phyloP scores from a whole-genome alignment of 1,140 invertebrate genomes.

The Pissodes strobi region DNA sequence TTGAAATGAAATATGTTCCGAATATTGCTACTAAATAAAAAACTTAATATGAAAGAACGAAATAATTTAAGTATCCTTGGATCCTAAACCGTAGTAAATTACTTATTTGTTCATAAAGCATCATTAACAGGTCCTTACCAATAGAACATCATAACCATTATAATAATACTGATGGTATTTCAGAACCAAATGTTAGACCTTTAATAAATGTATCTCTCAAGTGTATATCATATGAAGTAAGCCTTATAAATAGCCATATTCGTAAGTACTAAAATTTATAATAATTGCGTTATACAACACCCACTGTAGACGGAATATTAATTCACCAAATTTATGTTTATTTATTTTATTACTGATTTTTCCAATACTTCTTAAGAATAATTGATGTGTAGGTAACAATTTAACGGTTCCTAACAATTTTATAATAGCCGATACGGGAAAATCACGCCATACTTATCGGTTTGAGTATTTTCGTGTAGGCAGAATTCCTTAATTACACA shows the following conservation, averaged over 20 bases:
- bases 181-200: constrained; percentile 2
- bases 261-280: constrained; percentile 19
- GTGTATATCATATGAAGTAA: constrained; percentile 20
- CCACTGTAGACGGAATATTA: constrained; percentile 20
- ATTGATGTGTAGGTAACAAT: constrained; percentile 30
- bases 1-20: too few relatives aligned
- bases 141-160: constrained; percentile 6
- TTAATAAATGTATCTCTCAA: too few relatives aligned
- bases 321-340: constrained; percentile 21
- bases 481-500: constrained; percentile 20
- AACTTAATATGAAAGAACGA: too few relatives aligned
- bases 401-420: constrained; percentile 20
- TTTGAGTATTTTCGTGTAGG: constrained; percentile 22
- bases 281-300: constrained; percentile 20
- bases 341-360: constrained; percentile 31
- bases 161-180: constrained; percentile 17
- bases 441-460: constrained; percentile 23
- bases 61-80: too few relatives aligned
- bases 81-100: background rate
- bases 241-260: constrained; percentile 30
- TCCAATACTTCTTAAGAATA: constrained; percentile 16
- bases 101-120: constrained; percentile 6
- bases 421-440: constrained; percentile 16
- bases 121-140: constrained; percentile 9
- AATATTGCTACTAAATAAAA: too few relatives aligned